A percentile compares a stretch with the other conserved stretches of the same genome.
Evolutionary conservation across 64 coral and sea anemone species (phyloP).

Genomic region (Pachyseris speciosa): DNA sequence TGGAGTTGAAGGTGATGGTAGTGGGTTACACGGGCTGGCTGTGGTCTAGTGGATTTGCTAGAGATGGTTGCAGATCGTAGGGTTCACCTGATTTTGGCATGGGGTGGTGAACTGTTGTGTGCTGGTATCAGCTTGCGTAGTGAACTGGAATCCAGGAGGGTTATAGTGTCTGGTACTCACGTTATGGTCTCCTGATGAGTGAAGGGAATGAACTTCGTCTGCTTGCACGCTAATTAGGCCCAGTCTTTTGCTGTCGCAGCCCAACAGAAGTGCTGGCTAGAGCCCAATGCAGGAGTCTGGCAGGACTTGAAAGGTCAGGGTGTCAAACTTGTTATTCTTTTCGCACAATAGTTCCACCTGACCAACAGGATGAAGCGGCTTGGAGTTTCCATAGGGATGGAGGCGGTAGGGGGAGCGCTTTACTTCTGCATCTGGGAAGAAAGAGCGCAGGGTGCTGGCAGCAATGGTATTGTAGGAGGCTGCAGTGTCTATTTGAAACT

Average conservation of each 20-base stretch:
- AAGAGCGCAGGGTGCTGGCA: background rate
- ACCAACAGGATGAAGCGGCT: slow-evolving; percentile 40
- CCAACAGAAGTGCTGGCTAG: slow-evolving; percentile 64
- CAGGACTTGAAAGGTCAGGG: slow-evolving; percentile 59
- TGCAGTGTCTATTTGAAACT: slow-evolving; percentile 74
- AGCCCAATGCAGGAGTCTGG: slow-evolving; percentile 25
- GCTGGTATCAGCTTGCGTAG: background rate
- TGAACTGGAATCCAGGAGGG: background rate
- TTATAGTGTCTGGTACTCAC: background rate
- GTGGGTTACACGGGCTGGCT: background rate
- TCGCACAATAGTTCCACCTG: slow-evolving; percentile 59
- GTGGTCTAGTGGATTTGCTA: slow-evolving; percentile 38
- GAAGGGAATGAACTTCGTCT: slow-evolving; percentile 52
- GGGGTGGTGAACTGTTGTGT: background rate
- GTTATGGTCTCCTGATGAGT: background rate
- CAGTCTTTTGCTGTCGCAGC: slow-evolving; percentile 52
- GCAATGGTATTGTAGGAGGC: slow-evolving; percentile 59
- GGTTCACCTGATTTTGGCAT: background rate
- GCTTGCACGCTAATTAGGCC: slow-evolving; percentile 70
- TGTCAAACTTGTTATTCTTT: slow-evolving; percentile 40
- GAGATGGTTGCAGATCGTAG: slow-evolving; percentile 40
- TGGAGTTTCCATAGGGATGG: slow-evolving; percentile 72
- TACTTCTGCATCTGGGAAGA: slow-evolving; percentile 21
- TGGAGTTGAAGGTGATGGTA: slow-evolving; percentile 4
- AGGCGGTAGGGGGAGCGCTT: slow-evolving; percentile 39